Conservation (phyloP, 2,113 vertebrate species). For the Coracopsis vasa region DNA sequence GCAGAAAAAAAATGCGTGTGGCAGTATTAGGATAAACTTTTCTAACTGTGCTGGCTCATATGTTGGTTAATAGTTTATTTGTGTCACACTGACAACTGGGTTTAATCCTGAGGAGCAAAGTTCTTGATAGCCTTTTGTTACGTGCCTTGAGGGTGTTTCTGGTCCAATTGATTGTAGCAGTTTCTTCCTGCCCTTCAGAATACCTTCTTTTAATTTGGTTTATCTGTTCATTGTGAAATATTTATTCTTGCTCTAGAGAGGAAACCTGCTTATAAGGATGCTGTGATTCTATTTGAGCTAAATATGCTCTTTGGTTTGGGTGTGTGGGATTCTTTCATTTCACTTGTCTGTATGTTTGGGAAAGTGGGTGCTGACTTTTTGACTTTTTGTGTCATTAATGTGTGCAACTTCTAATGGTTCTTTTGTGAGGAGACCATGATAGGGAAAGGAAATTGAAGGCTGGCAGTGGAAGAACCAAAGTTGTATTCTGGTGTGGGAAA, state of each 20-base stretch:
- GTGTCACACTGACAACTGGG: not conserved
- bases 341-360: not conserved
- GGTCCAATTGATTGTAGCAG: not conserved
- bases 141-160: not conserved
- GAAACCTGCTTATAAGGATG: not conserved
- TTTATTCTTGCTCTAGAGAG: not conserved
- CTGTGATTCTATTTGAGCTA: not conserved
- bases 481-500: not conserved
- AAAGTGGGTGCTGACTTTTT: not conserved
- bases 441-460: not conserved
- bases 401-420: not conserved
- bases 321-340: not conserved
- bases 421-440: not conserved
- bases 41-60: not conserved
- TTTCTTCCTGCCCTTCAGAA: not conserved
- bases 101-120: not conserved
- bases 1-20: not conserved
- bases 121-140: not conserved
- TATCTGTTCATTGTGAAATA: not conserved
- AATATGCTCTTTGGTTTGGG: not conserved
- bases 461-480: not conserved
- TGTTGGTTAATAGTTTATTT: not conserved
- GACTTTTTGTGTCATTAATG: not conserved
- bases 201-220: not conserved
- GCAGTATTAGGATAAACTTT: not conserved